A percentile compares a stretch with the other conserved stretches of the same genome.
These are phyloP conservation scores for Thamnophis sirtalis DNA, from an alignment of 2,113 vertebrate genomes.

Conservation along the genomic window DNA sequence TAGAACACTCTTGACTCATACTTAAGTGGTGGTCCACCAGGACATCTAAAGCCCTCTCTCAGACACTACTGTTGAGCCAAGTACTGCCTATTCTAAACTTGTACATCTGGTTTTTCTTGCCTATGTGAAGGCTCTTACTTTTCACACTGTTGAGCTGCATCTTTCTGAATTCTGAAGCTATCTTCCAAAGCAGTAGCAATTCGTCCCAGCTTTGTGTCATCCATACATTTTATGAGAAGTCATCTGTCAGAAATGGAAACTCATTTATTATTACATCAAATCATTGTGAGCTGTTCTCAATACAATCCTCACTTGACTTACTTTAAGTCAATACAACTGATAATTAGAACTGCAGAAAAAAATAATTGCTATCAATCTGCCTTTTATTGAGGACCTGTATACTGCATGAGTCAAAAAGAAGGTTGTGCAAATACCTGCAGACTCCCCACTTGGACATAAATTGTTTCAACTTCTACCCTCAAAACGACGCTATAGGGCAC, in stretches of 20 bases:
- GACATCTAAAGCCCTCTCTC: neutral
- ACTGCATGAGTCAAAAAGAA: too few species aligned
- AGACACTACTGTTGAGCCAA: neutral
- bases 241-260: neutral
- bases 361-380: too few species aligned
- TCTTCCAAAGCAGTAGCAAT: too few species aligned
- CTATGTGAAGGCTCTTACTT: neutral
- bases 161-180: too few species aligned
- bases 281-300: neutral
- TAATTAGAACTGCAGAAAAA: too few species aligned
- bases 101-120: neutral
- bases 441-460: too few species aligned
- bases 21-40: neutral
- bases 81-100: neutral
- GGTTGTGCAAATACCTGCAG: too few species aligned
- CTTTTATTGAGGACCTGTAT: too few species aligned
- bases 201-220: too few species aligned
- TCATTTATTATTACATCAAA: neutral
- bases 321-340: neutral
- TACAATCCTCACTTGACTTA: neutral
- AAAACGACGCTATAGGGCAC: too few species aligned
- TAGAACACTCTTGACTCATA: neutral
- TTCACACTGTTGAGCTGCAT: neutral
- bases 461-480: too few species aligned
- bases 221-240: neutral